Base-by-base conservation (phyloP, 1,140 invertebrate genomes). In the Oedothorax gibbosus region DNA sequence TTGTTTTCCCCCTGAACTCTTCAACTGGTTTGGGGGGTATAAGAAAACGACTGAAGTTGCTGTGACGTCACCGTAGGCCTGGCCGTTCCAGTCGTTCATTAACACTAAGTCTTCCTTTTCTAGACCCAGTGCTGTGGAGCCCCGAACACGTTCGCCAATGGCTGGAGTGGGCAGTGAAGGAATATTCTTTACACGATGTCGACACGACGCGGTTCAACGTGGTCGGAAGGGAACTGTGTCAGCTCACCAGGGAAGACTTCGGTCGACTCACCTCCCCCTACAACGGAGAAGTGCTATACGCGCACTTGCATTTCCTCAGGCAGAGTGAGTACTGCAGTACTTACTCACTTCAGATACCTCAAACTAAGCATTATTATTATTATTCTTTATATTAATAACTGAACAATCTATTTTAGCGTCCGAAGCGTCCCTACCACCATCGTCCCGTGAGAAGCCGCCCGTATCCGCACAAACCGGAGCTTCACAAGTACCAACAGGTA, bases 51-150 rank as follows among this genome's bases (percentile, higher is more conserved):
- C 35, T 35, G 35, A 35, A 1, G 35, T 35, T 2, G 35, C 35
- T 35, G 35, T 35, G 35, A 35, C 35, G 35, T 35, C 35, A 35
- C 35, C 35, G 5, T 35, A 35, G 35, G 35, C 35, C 2, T 35
- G 35, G 35, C 35, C 35, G 35, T 21, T 66, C n/a, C 14, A 11
- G 12, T 20, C 49, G 64, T 66, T 15, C 18, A 20, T 35, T 35
- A 20, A 21, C n/a, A 21, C 18, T 66, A 35, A 21, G 11, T 18
- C 15, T 50, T 71, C 53, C 11, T 20, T 18, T 73, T 57, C 53
- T 88, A 91, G 93, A 95, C 92, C 93, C 93, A 35, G 90, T 91
- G 50, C 91, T 92, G 87, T 94, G 94, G 93, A 92, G 90, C 57
- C 87, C 89, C 2, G 89, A 89, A 49, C 92, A 95, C 87, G 92